Conservation (phyloP, 2,113 vertebrate species). For the Seriola dumerili region DNA sequence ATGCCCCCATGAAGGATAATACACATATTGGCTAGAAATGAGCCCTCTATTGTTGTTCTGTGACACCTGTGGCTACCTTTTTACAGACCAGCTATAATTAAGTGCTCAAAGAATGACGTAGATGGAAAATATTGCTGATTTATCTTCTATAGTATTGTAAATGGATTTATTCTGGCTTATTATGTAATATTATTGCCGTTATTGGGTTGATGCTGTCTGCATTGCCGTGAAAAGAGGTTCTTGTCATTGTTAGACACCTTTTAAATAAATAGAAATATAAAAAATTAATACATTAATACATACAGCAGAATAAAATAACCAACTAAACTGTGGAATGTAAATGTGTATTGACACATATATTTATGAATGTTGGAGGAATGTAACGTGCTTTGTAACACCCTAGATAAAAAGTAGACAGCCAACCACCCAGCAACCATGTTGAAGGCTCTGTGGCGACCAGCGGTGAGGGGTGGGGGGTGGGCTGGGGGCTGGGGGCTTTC, state of each 20-base stretch:
- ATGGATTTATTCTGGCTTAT: conserved; percentile 36
- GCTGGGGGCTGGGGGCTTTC: too few relatives aligned
- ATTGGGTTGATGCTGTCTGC: conserved; percentile 6
- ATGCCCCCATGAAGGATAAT: conserved; percentile 61
- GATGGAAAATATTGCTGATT: conserved; percentile 52
- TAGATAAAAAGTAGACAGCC: not conserved
- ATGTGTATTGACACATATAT: not conserved
- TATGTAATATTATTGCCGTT: conserved; percentile 35
- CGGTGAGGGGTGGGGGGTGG: not conserved
- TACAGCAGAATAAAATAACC: not conserved
- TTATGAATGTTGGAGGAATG: not conserved
- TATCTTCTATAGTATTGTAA: conserved; percentile 34
- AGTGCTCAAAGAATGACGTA: conserved; percentile 56
- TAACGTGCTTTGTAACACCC: not conserved
- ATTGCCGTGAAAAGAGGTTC: not conserved
- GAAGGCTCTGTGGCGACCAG: not conserved
- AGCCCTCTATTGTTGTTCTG: conserved; percentile 66
- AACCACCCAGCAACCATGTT: not conserved
- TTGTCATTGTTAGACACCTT: conserved; percentile 15
- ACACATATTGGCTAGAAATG: conserved; percentile 63
- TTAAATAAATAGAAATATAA: conserved; percentile 28
- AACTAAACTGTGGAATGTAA: too few relatives aligned
- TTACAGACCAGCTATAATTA: conserved; percentile 65
- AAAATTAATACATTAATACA: not conserved
- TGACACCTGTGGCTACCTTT: conserved; percentile 70